Base-by-base conservation (phyloP, 1,140 invertebrate species). In the Drosophila kepulauana region DNA sequence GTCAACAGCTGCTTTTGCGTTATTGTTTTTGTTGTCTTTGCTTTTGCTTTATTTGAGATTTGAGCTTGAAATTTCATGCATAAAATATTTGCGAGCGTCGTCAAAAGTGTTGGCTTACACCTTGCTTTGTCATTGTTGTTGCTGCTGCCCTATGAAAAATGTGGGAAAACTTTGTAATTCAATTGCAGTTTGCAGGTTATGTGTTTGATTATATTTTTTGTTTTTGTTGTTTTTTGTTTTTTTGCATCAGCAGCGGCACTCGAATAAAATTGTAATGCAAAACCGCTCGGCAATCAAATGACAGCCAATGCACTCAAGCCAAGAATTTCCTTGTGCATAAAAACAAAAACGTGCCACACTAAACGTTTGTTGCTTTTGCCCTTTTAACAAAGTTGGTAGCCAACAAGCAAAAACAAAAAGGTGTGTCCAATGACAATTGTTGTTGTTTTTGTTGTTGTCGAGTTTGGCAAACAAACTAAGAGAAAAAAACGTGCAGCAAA, bases 161-260 rank as follows among this genome's bases (percentile, higher is more conserved):
- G 87, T 91, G 87, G 88, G 87, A 91, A 91, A 84, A 81, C 75
- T 88, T 87, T 87, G 80, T 79, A 88, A 87, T 91, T 88, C 81
- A 89, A 89, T 89, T 89, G 54, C 54, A 49, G 2, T 41, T 43
- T 43, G 51, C 51, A 54, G 51, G 51, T 54, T 52, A 52, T 52
- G 10, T 28, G 16, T 61, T n/a, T 62, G 58, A 16, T 5, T 48
- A 38, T 74, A 13, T 74, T 15, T 67, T 48, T 79, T 76, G 66
- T 69, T 80, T 78, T 81, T 86, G 71, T 66, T 77, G 68, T 73
- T 78, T 72, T 78, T 62, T 25, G 20, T 4, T 73, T 78, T 72
- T 78, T 62, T 25, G 20, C 20, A 25, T 25, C 20, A 25, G 20
- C 59, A 66, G 67, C 45, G 67, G 63, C 68, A 75, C 58, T 73